Evolutionary conservation across 2,888 invertebrate genomes (phyloP).

Genomic region (Chrysomela aeneicollis): DNA sequence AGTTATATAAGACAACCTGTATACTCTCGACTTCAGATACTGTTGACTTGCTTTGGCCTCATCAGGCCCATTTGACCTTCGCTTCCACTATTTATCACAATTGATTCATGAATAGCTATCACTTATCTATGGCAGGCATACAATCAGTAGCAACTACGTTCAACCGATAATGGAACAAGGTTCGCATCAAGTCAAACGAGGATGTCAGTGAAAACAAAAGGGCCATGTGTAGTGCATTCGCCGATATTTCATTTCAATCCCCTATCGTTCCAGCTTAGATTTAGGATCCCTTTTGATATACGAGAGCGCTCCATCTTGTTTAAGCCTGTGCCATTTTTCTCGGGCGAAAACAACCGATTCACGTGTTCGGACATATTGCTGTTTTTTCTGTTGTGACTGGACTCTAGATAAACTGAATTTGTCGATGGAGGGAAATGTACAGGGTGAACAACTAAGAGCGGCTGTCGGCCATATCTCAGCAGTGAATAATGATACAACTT

Average conservation of each 20-base stretch:
- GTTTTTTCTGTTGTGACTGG: constrained; percentile 9
- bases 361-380: constrained; percentile 15
- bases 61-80: no score
- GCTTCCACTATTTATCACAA: no score
- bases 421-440: not conserved
- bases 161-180: not conserved
- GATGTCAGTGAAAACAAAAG: constrained; percentile 9
- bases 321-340: constrained; percentile 18
- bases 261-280: constrained; percentile 17
- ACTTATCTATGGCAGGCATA: no score
- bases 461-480: no score
- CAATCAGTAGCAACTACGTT: no score
- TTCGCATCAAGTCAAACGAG: not conserved
- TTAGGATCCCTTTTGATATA: constrained; percentile 19
- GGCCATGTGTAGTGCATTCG: constrained; percentile 24
- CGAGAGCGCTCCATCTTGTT: constrained; percentile 14
- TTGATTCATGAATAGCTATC: no score
- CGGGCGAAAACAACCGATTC: constrained; percentile 18
- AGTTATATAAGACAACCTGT: no score
- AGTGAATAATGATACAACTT: no score
- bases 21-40: no score
- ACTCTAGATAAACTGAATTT: not conserved
- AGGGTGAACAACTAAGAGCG: no score
- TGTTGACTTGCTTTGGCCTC: no score
- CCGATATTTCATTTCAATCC: constrained; percentile 28